These are phyloP conservation scores for Pandemis corylana DNA, from an alignment of 2,888 invertebrate genomes.

Conservation along the genomic window DNA sequence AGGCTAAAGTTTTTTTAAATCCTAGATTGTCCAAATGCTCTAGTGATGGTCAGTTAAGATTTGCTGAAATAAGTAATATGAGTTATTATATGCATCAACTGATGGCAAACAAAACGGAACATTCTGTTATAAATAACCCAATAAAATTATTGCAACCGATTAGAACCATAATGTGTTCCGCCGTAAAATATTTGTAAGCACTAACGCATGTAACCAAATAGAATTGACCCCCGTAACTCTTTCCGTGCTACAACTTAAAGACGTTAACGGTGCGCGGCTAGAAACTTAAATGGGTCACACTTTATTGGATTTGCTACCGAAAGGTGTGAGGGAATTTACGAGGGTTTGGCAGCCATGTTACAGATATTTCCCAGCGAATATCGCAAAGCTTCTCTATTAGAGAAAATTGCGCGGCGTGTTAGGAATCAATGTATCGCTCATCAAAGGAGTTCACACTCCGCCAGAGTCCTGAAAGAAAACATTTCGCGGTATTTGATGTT, in stretches of 20 bases:
- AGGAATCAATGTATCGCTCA: slow-evolving; percentile 45
- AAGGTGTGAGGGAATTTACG: slow-evolving; percentile 49
- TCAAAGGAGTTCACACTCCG: slow-evolving; percentile 42
- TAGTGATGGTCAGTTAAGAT: no score
- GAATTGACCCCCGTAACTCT: slow-evolving; percentile 46
- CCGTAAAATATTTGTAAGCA: slow-evolving; percentile 36
- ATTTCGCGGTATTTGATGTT: slow-evolving; percentile 37
- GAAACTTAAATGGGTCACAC: slow-evolving; percentile 52
- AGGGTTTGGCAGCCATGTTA: slow-evolving; percentile 47
- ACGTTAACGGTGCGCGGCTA: slow-evolving; percentile 47
- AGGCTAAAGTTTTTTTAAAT: no score
- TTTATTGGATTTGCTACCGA: slow-evolving; percentile 44
- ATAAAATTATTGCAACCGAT: slow-evolving; percentile 38
- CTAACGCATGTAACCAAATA: slow-evolving; percentile 46
- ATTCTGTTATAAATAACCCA: slow-evolving; percentile 21
- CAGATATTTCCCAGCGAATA: slow-evolving; percentile 46
- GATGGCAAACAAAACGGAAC: neutral
- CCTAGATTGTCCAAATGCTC: no score
- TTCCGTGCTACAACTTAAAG: slow-evolving; percentile 48
- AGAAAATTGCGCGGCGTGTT: slow-evolving; percentile 47
- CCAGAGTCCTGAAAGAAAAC: slow-evolving; percentile 35
- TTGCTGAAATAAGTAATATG: no score
- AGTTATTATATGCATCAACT: no score
- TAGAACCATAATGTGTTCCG: slow-evolving; percentile 38
- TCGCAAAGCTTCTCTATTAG: slow-evolving; percentile 44